Percentiles rank a stretch among this genome's conserved stretches.
These are phyloP conservation scores for Brachionus manjavacas DNA, from an alignment of 1,140 invertebrate genomes.

Conservation along the genomic window DNA sequence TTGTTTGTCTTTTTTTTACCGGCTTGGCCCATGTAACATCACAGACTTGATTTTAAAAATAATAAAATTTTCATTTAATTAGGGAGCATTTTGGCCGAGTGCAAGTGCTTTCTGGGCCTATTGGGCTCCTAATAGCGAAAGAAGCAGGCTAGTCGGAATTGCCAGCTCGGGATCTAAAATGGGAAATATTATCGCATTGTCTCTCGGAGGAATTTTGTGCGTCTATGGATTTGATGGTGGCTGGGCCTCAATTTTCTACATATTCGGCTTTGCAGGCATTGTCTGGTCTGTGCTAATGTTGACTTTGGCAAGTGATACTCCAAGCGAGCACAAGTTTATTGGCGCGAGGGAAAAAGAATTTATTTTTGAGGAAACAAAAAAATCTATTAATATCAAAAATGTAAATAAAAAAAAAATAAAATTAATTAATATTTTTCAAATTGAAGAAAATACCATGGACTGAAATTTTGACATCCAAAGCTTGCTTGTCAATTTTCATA, in stretches of 20 bases:
- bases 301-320: constrained; percentile 76
- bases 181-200: background rate
- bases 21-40: constrained; percentile 16
- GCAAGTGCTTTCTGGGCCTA: constrained; percentile 48
- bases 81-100: constrained; percentile 47
- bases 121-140: constrained; percentile 52
- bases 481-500: constrained; percentile 85
- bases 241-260: constrained; percentile 40
- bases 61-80: background rate
- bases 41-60: background rate
- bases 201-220: constrained; percentile 20
- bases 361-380: constrained; percentile 59
- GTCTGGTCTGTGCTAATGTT: constrained; percentile 81
- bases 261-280: constrained; percentile 61
- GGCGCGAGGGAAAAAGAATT: constrained; percentile 73
- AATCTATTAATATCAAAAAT: background rate
- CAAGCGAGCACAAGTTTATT: constrained; percentile 77
- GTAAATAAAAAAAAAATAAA: background rate
- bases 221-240: constrained; percentile 35
- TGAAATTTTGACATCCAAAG: constrained; percentile 69
- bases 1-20: constrained; percentile 6
- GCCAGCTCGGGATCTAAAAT: constrained; percentile 47
- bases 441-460: constrained; percentile 62
- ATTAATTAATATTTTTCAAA: background rate
- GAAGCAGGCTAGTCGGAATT: constrained; percentile 48